A percentile compares a stretch with the other conserved stretches of the same genome.
phyloP scores from a whole-genome alignment of 2,797 vertebrate species.

The Platyrinchus mystaceus region DNA sequence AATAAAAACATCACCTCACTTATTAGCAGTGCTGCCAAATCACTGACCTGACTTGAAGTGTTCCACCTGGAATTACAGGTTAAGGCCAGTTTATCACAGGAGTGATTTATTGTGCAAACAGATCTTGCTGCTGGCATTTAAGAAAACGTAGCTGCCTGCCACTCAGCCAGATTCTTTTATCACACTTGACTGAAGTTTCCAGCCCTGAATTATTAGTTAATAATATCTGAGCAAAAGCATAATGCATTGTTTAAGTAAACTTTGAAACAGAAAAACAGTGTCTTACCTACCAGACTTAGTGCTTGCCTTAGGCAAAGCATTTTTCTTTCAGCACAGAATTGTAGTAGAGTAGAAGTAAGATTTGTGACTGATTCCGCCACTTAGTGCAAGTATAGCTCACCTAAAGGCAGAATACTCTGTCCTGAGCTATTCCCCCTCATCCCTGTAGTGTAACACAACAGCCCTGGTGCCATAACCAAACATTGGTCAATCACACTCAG shows the following conservation, averaged over 20 bases:
- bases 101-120: constrained; percentile 23
- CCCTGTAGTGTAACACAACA: neutral
- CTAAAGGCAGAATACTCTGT: neutral
- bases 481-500: neutral
- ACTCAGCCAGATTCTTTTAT: constrained; percentile 26
- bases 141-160: neutral
- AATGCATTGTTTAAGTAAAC: constrained; percentile 43
- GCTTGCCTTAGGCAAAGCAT: neutral
- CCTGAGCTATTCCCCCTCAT: neutral
- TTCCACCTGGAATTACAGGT: constrained; percentile 24
- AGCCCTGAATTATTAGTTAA: constrained; percentile 54
- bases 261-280: neutral
- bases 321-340: neutral
- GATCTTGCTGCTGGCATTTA: neutral
- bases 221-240: neutral
- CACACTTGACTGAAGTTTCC: constrained; percentile 25
- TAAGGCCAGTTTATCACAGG: constrained; percentile 7
- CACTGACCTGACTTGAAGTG: neutral
- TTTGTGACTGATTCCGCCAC: neutral
- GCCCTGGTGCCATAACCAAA: neutral
- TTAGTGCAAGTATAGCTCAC: neutral
- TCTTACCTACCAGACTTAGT: neutral
- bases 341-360: neutral
- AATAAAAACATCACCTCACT: neutral
- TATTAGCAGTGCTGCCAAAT: neutral